phyloP scores from a whole-genome alignment of 2,888 invertebrate genomes.

The Lasius fuliginosus region DNA sequence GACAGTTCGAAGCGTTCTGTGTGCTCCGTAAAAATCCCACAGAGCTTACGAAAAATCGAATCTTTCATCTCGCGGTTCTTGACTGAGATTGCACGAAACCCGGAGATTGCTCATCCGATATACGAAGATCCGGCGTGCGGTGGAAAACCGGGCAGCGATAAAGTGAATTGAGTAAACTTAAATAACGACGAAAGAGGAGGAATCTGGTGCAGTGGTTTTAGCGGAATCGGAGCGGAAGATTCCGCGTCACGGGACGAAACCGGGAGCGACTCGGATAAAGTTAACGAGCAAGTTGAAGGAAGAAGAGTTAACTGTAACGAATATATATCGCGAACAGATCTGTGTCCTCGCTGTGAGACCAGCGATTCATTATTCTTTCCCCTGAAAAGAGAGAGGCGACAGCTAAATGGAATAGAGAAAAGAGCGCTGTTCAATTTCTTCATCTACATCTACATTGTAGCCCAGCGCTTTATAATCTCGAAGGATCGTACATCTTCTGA shows the following conservation, averaged over 20 bases:
- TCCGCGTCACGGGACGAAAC: conserved; percentile 1
- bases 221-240: conserved; percentile 47
- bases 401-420: background rate
- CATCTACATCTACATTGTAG: background rate
- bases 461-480: background rate
- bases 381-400: background rate
- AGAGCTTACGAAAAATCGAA: background rate
- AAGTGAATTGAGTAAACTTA: conserved; percentile 31
- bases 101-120: background rate
- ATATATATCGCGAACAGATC: background rate
- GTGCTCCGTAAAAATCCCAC: background rate
- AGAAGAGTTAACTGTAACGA: background rate
- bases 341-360: background rate
- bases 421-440: background rate
- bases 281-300: conserved; percentile 35
- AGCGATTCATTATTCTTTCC: conserved; percentile 5
- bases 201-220: conserved; percentile 16
- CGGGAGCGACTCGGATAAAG: background rate
- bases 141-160: background rate
- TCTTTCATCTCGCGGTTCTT: background rate
- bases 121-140: background rate
- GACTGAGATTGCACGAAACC: background rate
- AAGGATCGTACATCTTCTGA: background rate
- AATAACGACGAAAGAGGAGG: conserved; percentile 6
- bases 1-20: background rate